Evolutionary conservation across 1,140 invertebrate genomes (phyloP), one percentile per base, ranked within the genome.

Genomic region (Phenacoccus solenopsis): DNA sequence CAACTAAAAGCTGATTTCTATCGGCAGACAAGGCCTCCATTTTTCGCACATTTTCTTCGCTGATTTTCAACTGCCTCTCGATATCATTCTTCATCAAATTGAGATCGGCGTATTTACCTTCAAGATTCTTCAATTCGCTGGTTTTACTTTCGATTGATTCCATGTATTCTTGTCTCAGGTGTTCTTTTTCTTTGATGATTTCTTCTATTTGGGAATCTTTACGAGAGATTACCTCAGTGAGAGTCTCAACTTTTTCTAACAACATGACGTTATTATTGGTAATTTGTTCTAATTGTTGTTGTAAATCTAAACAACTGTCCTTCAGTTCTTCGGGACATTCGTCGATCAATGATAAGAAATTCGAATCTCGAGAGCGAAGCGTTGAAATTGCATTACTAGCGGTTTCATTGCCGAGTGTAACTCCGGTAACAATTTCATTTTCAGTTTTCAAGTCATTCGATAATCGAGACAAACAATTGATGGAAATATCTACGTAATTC

Each of bases 1-100:
- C 67, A 20, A 64, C 32, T 67, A 71, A 69, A 1, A 74, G 27
- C 28, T 71, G 79, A 25, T 64, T 22, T 9, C 25, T 24, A 10
- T 64, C 59, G 10, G 59, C 72, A 80, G 78, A 75, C 79, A 79
- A 72, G 78, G 79, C 10, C 78, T 78, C 77, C 78, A 38, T 77
- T 72, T 76, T 81, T 76, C 75, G 80, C 78, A 70, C 76, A 78
- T 69, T 81, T 77, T 75, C 80, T 78, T 77, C 81, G 78, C 16
- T 80, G 74, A 72, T 78, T 64, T 24, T 27, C 12, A 64, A 20
- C 22, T 64, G 59, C 59, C 25, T 64, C 16, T 64, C 59, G 9
- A 64, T 64, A 3, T 25, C 25, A 25, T 25, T 9, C 25, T 64
- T 64, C 16, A 64, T 22, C 59, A 24, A 5, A 24, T 64, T 64